Evolutionary conservation across 2,888 invertebrate genomes (phyloP).

Genomic region (Fragum fragum): DNA sequence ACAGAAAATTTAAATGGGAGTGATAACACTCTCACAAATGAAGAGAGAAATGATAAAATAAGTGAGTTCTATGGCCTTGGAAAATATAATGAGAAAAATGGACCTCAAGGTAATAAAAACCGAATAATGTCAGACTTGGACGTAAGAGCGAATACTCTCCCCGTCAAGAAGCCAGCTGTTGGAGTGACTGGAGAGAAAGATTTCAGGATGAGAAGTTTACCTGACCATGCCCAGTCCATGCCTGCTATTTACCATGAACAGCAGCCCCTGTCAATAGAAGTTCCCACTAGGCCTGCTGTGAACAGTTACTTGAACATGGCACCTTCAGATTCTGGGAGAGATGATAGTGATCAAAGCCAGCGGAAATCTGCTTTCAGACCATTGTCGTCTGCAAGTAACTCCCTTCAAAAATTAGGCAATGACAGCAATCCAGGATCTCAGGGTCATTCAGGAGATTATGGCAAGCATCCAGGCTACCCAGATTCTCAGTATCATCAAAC

Average conservation of each 20-base stretch:
- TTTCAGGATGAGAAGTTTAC: slow-evolving; percentile 61
- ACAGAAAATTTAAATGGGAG: slow-evolving; percentile 53
- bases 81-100: slow-evolving; percentile 56
- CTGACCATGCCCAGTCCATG: slow-evolving; percentile 67
- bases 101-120: slow-evolving; percentile 29
- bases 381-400: slow-evolving; percentile 50
- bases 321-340: not conserved
- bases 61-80: slow-evolving; percentile 65
- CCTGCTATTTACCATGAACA: slow-evolving; percentile 65
- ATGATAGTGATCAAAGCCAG: slow-evolving; percentile 22
- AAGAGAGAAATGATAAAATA: slow-evolving; percentile 58
- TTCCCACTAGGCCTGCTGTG: slow-evolving; percentile 26
- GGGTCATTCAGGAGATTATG: slow-evolving; percentile 51
- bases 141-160: slow-evolving; percentile 55
- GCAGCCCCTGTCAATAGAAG: slow-evolving; percentile 40
- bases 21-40: slow-evolving; percentile 61
- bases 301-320: slow-evolving; percentile 54
- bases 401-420: slow-evolving; percentile 54
- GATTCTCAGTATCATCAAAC: slow-evolving; percentile 55
- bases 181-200: slow-evolving; percentile 66
- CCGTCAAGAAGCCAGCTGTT: slow-evolving; percentile 49
- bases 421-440: slow-evolving; percentile 34
- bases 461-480: slow-evolving; percentile 39
- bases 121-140: slow-evolving; percentile 64
- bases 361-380: slow-evolving; percentile 76